Evolutionary conservation across 2,113 vertebrate species (phyloP), one percentile per base, ranked within the genome.

Genomic region (Miniopterus natalensis): DNA sequence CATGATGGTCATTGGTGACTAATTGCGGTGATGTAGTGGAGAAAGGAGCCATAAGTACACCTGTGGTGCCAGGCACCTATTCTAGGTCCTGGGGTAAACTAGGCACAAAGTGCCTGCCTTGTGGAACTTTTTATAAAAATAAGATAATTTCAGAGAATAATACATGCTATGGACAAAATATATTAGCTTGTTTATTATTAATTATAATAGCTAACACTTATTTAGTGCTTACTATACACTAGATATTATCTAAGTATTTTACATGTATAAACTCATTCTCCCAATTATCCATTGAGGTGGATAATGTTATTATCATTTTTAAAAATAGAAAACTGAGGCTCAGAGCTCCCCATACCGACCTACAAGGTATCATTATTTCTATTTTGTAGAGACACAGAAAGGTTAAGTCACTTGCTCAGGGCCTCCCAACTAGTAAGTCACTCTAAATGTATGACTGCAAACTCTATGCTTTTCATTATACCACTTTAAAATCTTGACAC

Each of bases 311-410:
- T 36, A 57, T 71, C 25, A 61, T 47, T 74, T 68, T 68, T 79
- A 63, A 42, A 86, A 27, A 70, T 90, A 36, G 90, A 78, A 85
- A 88, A 94, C n/a, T 59, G 45, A 94, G 29, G 29, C 47, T 73
- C 61, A 47, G 53, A 49, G 17, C 66, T 78, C 84, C 63, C 77
- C 66, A 23, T 61, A 31, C 45, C 42, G 27, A 36, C 23, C 42
- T 57, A 53, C 9, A 49, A 79, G 65, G 14, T 68, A 77, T 47
- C 65, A 40, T n/a, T 79, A 18, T 80, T 81, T 88, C 81, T 70
- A 14, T 53, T 66, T 61, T 71, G 7, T 68, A 45, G 81, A 78
- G 40, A 45, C 25, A 2, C 18, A 40, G 23, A 87, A 75, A 75
- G 7, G 4, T 70, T 74, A 51, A 74, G 68, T 90, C 57, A 79